phyloP scores from a whole-genome alignment of 1,140 invertebrate species.

The Portunus trituberculatus region DNA sequence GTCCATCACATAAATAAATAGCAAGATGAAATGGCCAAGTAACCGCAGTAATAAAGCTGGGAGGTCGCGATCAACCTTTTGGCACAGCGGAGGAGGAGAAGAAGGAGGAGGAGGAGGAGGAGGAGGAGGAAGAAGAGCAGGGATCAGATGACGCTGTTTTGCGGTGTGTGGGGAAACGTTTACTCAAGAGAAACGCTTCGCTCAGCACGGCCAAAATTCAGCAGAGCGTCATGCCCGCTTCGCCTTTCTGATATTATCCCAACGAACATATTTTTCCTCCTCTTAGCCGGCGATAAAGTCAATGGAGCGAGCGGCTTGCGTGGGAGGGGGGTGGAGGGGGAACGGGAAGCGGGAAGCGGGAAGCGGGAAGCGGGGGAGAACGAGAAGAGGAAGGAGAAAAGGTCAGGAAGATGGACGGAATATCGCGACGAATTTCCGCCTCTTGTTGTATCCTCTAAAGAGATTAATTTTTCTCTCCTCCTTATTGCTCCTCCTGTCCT shows the following conservation, averaged over 20 bases:
- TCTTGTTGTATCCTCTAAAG: too few relatives aligned
- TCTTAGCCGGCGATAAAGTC: slow-evolving; percentile 28
- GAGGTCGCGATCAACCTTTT: too few relatives aligned
- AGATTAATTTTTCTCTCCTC: too few relatives aligned
- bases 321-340: background rate
- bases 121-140: background rate
- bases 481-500: too few relatives aligned
- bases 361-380: background rate
- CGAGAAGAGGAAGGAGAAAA: background rate
- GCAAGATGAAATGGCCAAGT: too few relatives aligned
- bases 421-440: too few relatives aligned
- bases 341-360: background rate
- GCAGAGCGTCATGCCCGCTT: background rate
- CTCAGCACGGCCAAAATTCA: background rate
- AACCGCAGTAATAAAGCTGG: too few relatives aligned
- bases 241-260: slow-evolving; percentile 13
- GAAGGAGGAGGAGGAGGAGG: background rate
- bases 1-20: too few relatives aligned
- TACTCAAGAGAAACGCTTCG: background rate
- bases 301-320: slow-evolving; percentile 3
- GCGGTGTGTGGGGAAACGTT: background rate
- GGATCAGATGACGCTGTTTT: background rate
- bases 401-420: background rate
- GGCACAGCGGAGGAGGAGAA: background rate
- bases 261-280: slow-evolving; percentile 30